Percentiles rank a stretch among this genome's conserved stretches.
Evolutionary conservation across 2,888 invertebrate species (phyloP).

Genomic region (Tetragonula carbonaria): DNA sequence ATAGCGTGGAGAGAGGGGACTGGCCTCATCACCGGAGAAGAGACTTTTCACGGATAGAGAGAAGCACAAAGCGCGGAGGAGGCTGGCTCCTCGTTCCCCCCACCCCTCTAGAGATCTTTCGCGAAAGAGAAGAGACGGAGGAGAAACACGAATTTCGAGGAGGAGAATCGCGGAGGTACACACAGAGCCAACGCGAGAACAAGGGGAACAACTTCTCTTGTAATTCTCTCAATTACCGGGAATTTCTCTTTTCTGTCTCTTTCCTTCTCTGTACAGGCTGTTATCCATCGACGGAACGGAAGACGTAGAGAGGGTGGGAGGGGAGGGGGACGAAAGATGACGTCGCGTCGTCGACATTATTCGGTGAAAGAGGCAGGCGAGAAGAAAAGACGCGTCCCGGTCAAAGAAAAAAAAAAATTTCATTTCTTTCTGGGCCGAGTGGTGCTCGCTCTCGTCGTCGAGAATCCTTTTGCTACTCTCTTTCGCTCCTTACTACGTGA

Average conservation of each 20-base stretch:
- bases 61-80: constrained; percentile 1
- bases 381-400: constrained; percentile 43
- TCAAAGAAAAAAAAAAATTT: constrained; percentile 65
- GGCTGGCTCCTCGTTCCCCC: not conserved
- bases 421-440: constrained; percentile 52
- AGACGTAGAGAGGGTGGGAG: not conserved
- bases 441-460: not conserved
- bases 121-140: no score
- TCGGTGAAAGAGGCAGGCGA: constrained; percentile 7
- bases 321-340: constrained; percentile 17
- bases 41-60: constrained; percentile 50
- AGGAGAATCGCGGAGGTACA: not conserved
- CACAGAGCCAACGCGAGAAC: not conserved
- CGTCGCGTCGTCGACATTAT: constrained; percentile 3
- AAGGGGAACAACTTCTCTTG: constrained; percentile 31
- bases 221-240: constrained; percentile 50
- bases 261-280: not conserved
- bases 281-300: not conserved
- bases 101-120: not conserved
- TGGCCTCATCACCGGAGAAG: constrained; percentile 35
- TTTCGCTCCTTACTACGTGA: constrained; percentile 16
- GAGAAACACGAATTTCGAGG: no score
- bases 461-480: constrained; percentile 12
- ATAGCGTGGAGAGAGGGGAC: not conserved
- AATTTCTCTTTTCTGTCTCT: not conserved